A percentile compares a stretch with the other conserved stretches of the same genome.
Evolutionary conservation across 1,140 invertebrate genomes (phyloP).

Genomic region (Aphidius ervi): DNA sequence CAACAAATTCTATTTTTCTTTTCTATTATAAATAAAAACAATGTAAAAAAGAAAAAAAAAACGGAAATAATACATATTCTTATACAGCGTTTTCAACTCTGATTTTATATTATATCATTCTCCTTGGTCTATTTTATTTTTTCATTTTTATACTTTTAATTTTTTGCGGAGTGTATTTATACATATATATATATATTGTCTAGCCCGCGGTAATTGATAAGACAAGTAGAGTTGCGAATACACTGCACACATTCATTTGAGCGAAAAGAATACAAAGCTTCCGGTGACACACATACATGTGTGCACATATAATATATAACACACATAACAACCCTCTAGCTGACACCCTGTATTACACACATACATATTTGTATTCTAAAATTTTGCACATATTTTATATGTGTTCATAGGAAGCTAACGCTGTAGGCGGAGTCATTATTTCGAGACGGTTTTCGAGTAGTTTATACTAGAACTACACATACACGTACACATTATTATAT

Average conservation of each 20-base stretch:
- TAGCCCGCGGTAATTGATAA: conserved; percentile 16
- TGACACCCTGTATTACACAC: background rate
- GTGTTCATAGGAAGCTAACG: background rate
- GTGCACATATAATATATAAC: background rate
- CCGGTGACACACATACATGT: background rate
- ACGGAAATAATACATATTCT: no score
- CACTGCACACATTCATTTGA: background rate
- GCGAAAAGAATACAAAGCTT: conserved; percentile 12
- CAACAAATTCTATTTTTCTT: no score
- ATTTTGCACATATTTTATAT: background rate
- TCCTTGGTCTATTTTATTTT: no score
- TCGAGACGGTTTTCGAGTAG: conserved; percentile 17
- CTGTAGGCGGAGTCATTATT: conserved; percentile 16
- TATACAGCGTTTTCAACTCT: no score
- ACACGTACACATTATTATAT: background rate
- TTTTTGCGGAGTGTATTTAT: no score
- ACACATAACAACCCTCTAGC: background rate
- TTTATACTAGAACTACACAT: background rate
- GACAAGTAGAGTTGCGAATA: background rate
- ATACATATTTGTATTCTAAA: no score
- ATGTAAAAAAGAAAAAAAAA: no score
- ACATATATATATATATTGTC: no score
- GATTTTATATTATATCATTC: no score
- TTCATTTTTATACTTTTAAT: no score
- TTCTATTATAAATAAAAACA: no score